Conservation (phyloP, 2,113 vertebrate genomes). For the Mesitornis unicolor region DNA sequence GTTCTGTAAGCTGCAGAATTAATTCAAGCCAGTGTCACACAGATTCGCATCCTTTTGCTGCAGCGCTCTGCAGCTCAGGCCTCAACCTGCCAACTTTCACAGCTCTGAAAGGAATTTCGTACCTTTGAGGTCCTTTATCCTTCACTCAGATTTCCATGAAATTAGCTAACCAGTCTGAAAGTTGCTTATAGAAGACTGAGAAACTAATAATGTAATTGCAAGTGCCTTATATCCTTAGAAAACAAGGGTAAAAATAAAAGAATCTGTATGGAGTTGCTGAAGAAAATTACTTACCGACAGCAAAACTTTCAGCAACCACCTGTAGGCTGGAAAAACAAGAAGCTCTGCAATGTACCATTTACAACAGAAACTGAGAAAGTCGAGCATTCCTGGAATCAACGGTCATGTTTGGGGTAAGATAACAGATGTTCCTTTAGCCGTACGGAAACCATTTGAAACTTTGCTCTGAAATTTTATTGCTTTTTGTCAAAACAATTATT, state of each 20-base stretch:
- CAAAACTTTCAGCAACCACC: neutral
- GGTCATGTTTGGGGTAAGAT: neutral
- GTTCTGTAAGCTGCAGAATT: neutral
- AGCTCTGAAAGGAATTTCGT: neutral
- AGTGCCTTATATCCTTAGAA: neutral
- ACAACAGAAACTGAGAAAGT: neutral
- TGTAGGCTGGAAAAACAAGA: neutral
- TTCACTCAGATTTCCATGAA: neutral
- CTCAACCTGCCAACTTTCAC: neutral
- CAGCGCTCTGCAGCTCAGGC: neutral
- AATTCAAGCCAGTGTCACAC: neutral
- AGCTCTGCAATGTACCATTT: neutral
- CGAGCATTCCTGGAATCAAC: neutral
- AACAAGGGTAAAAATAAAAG: neutral
- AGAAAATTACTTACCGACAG: neutral
- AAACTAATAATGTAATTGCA: rapidly evolving
- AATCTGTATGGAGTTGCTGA: neutral
- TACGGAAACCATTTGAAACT: neutral
- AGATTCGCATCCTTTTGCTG: neutral
- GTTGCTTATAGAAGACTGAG: neutral
- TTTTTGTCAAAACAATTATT: neutral
- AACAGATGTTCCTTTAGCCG: neutral
- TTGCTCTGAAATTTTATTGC: neutral
- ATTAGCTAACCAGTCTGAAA: rapidly evolving
- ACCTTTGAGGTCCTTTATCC: neutral